Percentiles rank a stretch among this genome's conserved stretches.
phyloP scores from a whole-genome alignment of 2,888 invertebrate genomes.

The Ochlodes sylvanus region DNA sequence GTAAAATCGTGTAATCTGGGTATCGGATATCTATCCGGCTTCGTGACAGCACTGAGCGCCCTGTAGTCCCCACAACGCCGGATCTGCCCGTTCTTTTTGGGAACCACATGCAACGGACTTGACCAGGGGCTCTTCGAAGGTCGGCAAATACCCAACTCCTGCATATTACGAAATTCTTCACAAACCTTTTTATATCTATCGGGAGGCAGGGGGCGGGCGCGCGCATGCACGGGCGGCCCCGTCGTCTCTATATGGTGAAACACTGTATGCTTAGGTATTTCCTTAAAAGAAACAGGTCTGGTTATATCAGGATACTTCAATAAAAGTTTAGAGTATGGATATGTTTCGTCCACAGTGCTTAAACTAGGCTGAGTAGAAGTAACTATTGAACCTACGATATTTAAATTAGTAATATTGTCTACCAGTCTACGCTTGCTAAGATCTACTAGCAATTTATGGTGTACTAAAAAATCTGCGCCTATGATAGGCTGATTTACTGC shows the following conservation, averaged over 20 bases:
- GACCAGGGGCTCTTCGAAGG: conserved; percentile 3
- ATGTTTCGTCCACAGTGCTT: not conserved
- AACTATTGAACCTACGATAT: too few species aligned
- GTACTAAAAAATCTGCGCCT: conserved; percentile 4
- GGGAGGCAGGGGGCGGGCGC: not conserved
- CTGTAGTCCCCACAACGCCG: conserved; percentile 8
- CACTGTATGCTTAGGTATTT: conserved; percentile 9
- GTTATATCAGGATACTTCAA: not conserved
- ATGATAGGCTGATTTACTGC: not conserved
- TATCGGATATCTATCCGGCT: conserved; percentile 21
- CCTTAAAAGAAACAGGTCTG: not conserved
- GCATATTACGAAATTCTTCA: conserved; percentile 9
- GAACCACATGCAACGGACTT: not conserved
- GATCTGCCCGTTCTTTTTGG: not conserved
- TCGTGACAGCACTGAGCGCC: not conserved
- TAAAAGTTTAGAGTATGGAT: not conserved
- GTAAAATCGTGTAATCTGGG: conserved; percentile 13
- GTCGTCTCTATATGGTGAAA: conserved; percentile 2
- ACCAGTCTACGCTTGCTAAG: not conserved
- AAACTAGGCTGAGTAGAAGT: too few species aligned
- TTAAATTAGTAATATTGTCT: too few species aligned
- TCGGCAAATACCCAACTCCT: not conserved
- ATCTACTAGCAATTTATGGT: conserved; percentile 2
- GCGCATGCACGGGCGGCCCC: conserved; percentile 2
- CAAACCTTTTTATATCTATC: conserved; percentile 3